Percentiles rank a stretch among this genome's conserved stretches.
These are phyloP conservation scores for Sinotaia quadrata DNA, from an alignment of 2,888 invertebrate species.

Conservation along the genomic window DNA sequence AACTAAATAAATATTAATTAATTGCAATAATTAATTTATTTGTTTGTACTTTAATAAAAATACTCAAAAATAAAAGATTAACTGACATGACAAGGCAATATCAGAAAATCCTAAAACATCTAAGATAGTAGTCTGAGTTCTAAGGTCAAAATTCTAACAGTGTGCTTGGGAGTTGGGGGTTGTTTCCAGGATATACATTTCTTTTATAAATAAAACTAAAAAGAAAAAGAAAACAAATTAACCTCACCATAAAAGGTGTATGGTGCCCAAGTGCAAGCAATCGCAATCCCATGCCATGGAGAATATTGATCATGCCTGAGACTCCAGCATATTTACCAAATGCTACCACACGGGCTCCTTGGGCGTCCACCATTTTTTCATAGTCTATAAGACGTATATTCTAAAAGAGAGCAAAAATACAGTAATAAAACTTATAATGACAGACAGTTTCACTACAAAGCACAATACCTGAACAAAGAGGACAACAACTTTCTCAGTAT, in stretches of 20 bases:
- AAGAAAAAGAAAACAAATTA: not conserved
- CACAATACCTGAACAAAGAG: too few relatives aligned
- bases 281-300: slow-evolving; percentile 95
- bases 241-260: slow-evolving; percentile 94
- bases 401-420: slow-evolving; percentile 67
- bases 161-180: too few relatives aligned
- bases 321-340: slow-evolving; percentile 99
- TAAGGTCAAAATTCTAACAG: too few relatives aligned
- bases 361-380: slow-evolving; percentile 92
- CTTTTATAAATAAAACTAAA: not conserved
- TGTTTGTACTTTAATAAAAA: too few relatives aligned
- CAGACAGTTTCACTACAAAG: not conserved
- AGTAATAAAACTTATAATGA: slow-evolving; percentile 2
- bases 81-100: too few relatives aligned
- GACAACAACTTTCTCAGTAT: too few relatives aligned
- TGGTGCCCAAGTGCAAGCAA: slow-evolving; percentile 96
- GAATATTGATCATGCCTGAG: slow-evolving; percentile 98
- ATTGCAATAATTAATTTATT: too few relatives aligned
- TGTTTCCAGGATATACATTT: not conserved
- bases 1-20: too few relatives aligned
- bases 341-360: slow-evolving; percentile 93
- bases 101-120: too few relatives aligned
- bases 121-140: too few relatives aligned
- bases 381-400: slow-evolving; percentile 97
- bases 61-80: too few relatives aligned